phyloP scores from a whole-genome alignment of 2,888 invertebrate genomes.

The Agapostemon virescens region DNA sequence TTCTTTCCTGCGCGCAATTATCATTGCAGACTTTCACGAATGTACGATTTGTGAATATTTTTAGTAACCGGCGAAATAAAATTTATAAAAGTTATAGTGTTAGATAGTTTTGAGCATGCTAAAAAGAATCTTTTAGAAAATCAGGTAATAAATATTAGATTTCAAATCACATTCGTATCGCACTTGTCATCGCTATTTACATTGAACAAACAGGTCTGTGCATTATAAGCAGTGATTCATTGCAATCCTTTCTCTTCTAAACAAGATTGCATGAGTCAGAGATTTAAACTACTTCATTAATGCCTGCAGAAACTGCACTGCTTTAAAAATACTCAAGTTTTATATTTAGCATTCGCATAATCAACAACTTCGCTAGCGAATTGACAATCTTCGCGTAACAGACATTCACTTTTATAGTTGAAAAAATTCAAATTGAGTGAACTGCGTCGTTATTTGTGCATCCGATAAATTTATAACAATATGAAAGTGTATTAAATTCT shows the following conservation, averaged over 20 bases:
- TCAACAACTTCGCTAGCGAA: no score
- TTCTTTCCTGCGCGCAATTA: background rate
- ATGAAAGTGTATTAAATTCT: background rate
- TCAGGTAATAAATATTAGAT: background rate
- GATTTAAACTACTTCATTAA: background rate
- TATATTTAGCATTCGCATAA: background rate
- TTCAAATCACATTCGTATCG: background rate
- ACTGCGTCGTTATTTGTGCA: background rate
- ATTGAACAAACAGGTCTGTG: no score
- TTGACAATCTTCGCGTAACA: background rate
- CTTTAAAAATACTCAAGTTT: background rate
- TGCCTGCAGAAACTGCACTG: background rate
- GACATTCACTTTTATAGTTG: background rate
- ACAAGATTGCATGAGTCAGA: background rate
- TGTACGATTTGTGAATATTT: background rate
- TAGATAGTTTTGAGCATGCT: background rate
- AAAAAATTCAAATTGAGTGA: background rate
- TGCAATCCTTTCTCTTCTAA: background rate
- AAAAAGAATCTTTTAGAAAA: background rate
- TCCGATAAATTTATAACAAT: background rate
- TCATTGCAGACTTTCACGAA: background rate
- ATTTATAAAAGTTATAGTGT: background rate
- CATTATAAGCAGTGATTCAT: conserved; percentile 1
- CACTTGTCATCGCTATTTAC: background rate
- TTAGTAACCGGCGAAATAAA: background rate